Evolutionary conservation across 2,888 invertebrate species (phyloP).

Genomic region (Melipona bicolor): DNA sequence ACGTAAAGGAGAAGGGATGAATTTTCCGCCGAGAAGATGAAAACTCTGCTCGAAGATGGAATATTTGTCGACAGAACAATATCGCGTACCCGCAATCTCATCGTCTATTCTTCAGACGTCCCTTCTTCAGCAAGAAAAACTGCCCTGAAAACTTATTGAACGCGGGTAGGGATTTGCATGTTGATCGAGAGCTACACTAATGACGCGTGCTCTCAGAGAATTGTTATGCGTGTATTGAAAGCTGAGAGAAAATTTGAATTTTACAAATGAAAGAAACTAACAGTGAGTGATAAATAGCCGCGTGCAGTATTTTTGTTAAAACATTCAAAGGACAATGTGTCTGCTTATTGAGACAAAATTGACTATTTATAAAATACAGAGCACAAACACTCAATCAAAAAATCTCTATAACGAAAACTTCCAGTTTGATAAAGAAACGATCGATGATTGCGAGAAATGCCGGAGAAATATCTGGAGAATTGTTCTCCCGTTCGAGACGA

Average conservation of each 20-base stretch:
- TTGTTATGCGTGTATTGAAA: not conserved
- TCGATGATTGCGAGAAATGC: too few relatives aligned
- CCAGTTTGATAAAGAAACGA: too few relatives aligned
- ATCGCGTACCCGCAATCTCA: slow-evolving; percentile 33
- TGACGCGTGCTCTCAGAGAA: not conserved
- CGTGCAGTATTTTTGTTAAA: not conserved
- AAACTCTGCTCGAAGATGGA: slow-evolving; percentile 19
- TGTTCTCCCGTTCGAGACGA: too few relatives aligned
- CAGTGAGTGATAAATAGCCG: not conserved
- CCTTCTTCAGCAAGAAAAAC: not conserved
- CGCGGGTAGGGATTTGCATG: not conserved
- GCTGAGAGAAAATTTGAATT: not conserved
- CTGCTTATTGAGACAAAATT: too few relatives aligned
- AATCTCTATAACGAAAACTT: too few relatives aligned
- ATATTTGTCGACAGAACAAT: slow-evolving; percentile 50
- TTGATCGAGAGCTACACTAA: slow-evolving; percentile 22
- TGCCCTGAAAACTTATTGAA: not conserved
- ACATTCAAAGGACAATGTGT: not conserved
- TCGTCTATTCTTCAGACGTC: not conserved
- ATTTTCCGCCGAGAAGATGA: slow-evolving; percentile 38
- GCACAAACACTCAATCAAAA: too few relatives aligned
- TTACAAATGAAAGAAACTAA: not conserved
- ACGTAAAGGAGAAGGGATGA: slow-evolving; percentile 14
- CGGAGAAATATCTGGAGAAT: too few relatives aligned
- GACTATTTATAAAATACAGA: too few relatives aligned